phyloP scores from a whole-genome alignment of 2,797 vertebrate species.

The Uromys caudimaculatus region DNA sequence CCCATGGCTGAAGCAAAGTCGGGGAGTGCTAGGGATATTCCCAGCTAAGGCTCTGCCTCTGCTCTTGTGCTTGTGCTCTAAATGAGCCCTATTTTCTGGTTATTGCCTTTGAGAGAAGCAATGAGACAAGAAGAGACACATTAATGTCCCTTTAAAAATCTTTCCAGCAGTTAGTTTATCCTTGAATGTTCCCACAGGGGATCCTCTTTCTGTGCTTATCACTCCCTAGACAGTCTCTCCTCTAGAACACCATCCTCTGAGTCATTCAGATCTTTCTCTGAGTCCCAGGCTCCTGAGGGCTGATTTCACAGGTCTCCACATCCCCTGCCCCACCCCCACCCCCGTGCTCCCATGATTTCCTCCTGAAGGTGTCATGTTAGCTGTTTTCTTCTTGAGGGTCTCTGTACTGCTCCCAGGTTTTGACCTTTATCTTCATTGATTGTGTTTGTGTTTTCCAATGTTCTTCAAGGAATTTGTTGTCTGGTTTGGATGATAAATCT shows the following conservation, averaged over 20 bases:
- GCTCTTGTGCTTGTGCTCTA: slow-evolving; percentile 92
- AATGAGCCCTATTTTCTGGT: slow-evolving; percentile 93
- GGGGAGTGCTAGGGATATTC: slow-evolving; percentile 93
- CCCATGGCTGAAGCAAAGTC: slow-evolving; percentile 93
- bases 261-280: slow-evolving; percentile 81
- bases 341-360: slow-evolving; percentile 79
- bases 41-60: slow-evolving; percentile 93
- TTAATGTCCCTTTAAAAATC: slow-evolving; percentile 94
- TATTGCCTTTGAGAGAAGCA: slow-evolving; percentile 94
- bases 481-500: neutral
- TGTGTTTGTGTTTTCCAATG: neutral
- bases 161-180: slow-evolving; percentile 91
- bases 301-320: slow-evolving; percentile 72
- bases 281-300: slow-evolving; percentile 73
- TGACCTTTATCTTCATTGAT: neutral
- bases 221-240: slow-evolving; percentile 76
- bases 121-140: slow-evolving; percentile 91
- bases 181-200: slow-evolving; percentile 69
- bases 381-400: slow-evolving; percentile 43
- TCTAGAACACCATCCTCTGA: slow-evolving; percentile 84
- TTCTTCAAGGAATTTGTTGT: neutral
- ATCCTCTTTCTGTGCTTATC: slow-evolving; percentile 88
- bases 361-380: slow-evolving; percentile 81
- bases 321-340: slow-evolving; percentile 60
- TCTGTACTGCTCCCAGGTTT: neutral